These are phyloP conservation scores for Urocolius indicus DNA, from an alignment of 2,113 vertebrate genomes.

Conservation along the genomic window DNA sequence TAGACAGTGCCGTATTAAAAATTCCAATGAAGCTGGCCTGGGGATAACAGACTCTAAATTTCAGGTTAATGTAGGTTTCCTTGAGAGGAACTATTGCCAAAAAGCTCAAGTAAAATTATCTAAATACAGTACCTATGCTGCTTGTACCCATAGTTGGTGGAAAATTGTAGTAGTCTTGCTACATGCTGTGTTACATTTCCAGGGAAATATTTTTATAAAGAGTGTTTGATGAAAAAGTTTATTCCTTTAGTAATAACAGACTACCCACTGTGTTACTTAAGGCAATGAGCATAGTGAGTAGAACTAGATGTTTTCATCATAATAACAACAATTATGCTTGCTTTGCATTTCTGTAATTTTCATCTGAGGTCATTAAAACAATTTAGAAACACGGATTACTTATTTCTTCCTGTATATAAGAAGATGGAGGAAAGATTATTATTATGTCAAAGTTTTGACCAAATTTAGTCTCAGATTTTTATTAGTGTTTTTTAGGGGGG, in stretches of 20 bases:
- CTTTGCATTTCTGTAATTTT: constrained; percentile 47
- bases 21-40: constrained; percentile 73
- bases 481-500: background rate
- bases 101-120: constrained; percentile 69
- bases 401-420: background rate
- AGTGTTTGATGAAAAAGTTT: constrained; percentile 78
- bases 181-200: constrained; percentile 79
- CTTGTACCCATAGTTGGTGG: constrained; percentile 67
- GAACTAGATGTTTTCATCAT: constrained; percentile 41
- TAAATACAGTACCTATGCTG: constrained; percentile 69
- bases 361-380: background rate
- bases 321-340: constrained; percentile 37
- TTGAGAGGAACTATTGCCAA: constrained; percentile 67
- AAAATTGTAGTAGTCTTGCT: constrained; percentile 72
- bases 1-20: constrained; percentile 80
- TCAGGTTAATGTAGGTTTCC: constrained; percentile 60
- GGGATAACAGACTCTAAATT: constrained; percentile 75
- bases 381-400: background rate
- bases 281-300: constrained; percentile 27
- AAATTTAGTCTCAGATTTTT: background rate
- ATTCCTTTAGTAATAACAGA: constrained; percentile 76
- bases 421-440: background rate
- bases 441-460: background rate
- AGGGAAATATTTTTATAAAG: constrained; percentile 81
- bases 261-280: constrained; percentile 69